A percentile compares a stretch with the other conserved stretches of the same genome.
Conservation (phyloP, 35 echinoderm and acorn worm species). For the Amphiura filiformis region DNA sequence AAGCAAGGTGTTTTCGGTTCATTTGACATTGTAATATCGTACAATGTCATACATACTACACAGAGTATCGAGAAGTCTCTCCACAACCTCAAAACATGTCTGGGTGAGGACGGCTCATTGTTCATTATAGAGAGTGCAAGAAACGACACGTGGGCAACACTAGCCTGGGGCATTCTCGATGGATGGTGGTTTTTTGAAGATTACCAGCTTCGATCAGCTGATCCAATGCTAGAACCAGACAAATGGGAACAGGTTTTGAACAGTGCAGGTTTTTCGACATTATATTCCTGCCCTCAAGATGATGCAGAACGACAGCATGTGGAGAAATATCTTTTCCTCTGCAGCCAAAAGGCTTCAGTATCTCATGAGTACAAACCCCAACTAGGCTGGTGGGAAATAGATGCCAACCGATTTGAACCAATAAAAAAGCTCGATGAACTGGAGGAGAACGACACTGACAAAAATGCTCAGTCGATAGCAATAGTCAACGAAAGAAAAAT, state of each 20-base stretch:
- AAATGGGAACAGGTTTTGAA: conserved; percentile 10
- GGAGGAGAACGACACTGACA: neutral
- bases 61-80: neutral
- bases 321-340: neutral
- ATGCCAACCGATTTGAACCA: neutral
- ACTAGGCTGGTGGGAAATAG: neutral
- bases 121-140: conserved; percentile 13
- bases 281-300: conserved; percentile 20
- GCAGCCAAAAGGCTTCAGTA: neutral
- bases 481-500: neutral
- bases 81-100: conserved; percentile 7
- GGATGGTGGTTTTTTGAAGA: conserved; percentile 24
- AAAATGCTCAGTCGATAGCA: neutral
- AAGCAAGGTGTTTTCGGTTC: conserved; percentile 6
- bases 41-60: conserved; percentile 24
- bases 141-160: conserved; percentile 21
- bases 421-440: conserved; percentile 6
- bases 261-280: neutral
- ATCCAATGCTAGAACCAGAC: conserved; percentile 17
- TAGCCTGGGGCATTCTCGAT: conserved; percentile 18
- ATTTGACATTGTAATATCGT: conserved; percentile 17
- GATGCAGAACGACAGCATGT: neutral
- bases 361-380: neutral
- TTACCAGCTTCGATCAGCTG: neutral
- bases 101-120: neutral